These are phyloP conservation scores for Magallana ariakensis DNA, from an alignment of 1,140 invertebrate genomes.

Conservation along the genomic window DNA sequence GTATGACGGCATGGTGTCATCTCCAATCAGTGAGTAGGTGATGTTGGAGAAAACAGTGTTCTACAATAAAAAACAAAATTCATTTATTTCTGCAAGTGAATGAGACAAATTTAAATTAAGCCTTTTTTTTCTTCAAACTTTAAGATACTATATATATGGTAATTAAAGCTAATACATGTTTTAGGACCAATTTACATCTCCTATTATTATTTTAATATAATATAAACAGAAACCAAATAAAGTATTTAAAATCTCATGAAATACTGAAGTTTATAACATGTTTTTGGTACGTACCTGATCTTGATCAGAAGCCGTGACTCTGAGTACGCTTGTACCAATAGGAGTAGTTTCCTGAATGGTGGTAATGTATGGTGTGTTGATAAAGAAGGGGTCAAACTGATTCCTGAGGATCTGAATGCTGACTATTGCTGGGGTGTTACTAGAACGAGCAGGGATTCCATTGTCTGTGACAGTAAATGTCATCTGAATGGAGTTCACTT, in stretches of 20 bases:
- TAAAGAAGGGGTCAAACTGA: constrained; percentile 92
- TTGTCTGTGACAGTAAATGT: constrained; percentile 51
- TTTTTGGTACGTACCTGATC: constrained; percentile 56
- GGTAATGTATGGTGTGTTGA: constrained; percentile 65
- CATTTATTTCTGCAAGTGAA: no score
- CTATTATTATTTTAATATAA: no score
- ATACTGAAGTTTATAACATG: no score
- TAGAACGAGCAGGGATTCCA: constrained; percentile 47
- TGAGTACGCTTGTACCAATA: constrained; percentile 36
- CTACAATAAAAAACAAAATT: constrained; percentile 23
- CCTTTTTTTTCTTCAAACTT: no score
- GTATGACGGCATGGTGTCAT: constrained; percentile 57
- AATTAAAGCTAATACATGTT: no score
- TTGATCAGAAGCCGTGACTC: constrained; percentile 67
- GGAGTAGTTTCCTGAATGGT: constrained; percentile 56
- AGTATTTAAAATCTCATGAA: no score
- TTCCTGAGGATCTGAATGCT: constrained; percentile 81
- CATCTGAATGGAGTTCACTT: constrained; percentile 55
- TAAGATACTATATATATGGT: no score
- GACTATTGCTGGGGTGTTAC: constrained; percentile 53
- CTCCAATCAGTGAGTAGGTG: constrained; percentile 65
- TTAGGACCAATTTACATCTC: no score
- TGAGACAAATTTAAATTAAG: no score
- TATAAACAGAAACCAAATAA: no score
- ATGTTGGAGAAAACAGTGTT: constrained; percentile 59